Evolutionary conservation across 2,113 vertebrate species (phyloP).

Genomic region (Neodon shergylaensis): DNA sequence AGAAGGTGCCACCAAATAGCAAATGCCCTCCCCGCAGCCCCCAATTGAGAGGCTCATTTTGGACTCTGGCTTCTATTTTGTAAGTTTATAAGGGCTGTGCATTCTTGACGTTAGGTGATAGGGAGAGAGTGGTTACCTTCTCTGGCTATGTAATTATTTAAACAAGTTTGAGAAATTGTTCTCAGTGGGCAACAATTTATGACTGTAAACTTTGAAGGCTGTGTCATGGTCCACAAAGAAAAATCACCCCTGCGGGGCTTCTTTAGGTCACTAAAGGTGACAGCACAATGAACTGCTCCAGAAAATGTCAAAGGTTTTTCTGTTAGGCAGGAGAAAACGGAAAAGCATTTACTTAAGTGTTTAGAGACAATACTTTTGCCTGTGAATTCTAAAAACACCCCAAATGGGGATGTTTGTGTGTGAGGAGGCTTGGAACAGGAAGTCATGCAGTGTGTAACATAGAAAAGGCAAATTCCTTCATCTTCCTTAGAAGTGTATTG

Average conservation of each 20-base stretch:
- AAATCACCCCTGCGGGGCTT: constrained; percentile 32
- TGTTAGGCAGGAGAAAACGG: constrained; percentile 13
- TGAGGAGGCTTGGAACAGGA: not conserved
- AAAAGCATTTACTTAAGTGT: constrained; percentile 40
- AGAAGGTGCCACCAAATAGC: constrained; percentile 75
- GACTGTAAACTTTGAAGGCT: constrained; percentile 62
- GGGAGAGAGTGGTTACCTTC: constrained; percentile 43
- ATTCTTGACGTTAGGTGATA: constrained; percentile 45
- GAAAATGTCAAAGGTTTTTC: constrained; percentile 48
- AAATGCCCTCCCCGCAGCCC: constrained; percentile 43
- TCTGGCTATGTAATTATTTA: constrained; percentile 62
- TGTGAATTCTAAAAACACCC: constrained; percentile 52
- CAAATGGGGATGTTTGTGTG: not conserved
- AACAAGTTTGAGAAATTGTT: constrained; percentile 63
- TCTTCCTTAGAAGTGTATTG: not conserved
- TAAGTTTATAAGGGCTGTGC: not conserved
- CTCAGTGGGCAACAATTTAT: constrained; percentile 63
- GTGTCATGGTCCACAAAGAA: constrained; percentile 60
- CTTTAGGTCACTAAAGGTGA: constrained; percentile 57
- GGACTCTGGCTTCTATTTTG: constrained; percentile 15
- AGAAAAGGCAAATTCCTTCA: not conserved
- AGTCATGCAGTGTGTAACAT: not conserved
- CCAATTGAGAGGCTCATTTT: not conserved
- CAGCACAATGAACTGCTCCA: constrained; percentile 19
- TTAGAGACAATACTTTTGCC: constrained; percentile 15